phyloP scores from a whole-genome alignment of 2,113 vertebrate species.

The Herpailurus yagouaroundi region DNA sequence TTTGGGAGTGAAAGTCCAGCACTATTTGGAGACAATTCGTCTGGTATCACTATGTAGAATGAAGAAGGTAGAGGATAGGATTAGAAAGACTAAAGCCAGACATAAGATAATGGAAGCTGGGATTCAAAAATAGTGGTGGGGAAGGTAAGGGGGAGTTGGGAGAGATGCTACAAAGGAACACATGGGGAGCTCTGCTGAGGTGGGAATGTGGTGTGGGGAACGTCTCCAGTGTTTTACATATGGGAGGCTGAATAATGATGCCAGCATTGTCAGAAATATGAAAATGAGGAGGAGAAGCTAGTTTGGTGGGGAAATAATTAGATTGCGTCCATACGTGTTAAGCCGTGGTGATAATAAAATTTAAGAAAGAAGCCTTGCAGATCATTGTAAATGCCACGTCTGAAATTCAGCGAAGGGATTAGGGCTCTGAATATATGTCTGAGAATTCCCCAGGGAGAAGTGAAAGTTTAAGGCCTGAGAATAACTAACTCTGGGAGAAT shows the following conservation, averaged over 20 bases:
- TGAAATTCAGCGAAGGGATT: background rate
- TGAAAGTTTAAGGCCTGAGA: background rate
- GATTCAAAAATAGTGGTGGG: background rate
- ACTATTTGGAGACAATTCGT: conserved; percentile 10
- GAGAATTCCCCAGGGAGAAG: background rate
- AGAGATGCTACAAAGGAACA: background rate
- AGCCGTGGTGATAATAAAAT: background rate
- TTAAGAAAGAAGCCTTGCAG: background rate
- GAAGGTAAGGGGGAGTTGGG: background rate
- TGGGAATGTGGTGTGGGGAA: background rate
- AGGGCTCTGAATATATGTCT: background rate
- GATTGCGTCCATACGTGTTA: background rate
- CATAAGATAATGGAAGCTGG: background rate
- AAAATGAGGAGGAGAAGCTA: background rate
- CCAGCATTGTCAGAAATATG: background rate
- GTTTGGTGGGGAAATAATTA: conserved; percentile 7
- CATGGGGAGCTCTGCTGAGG: background rate
- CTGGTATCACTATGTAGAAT: background rate
- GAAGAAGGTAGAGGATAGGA: background rate
- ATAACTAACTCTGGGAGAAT: background rate
- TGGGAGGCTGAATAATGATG: background rate
- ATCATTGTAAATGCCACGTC: background rate
- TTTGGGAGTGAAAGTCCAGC: conserved; percentile 31
- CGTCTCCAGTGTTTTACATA: background rate
- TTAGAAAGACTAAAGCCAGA: background rate